Evolutionary conservation across 2,113 vertebrate genomes (phyloP).

Genomic region (Rhinoptilus africanus): DNA sequence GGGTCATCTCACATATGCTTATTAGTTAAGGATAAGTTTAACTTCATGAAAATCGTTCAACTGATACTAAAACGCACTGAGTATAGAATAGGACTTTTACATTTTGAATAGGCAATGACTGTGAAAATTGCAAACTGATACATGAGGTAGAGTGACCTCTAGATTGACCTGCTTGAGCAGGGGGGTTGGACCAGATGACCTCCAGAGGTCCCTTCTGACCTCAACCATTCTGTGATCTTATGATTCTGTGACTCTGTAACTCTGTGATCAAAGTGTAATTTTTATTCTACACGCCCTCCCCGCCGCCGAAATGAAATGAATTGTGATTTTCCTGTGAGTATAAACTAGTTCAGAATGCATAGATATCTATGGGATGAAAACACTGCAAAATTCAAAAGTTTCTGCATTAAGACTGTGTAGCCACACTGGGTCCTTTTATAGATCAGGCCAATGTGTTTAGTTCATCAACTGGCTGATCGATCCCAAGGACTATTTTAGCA

Average conservation of each 20-base stretch:
- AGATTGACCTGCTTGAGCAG: not conserved
- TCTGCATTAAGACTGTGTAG: not conserved
- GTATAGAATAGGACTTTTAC: not conserved
- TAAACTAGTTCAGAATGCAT: not conserved
- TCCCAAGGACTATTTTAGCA: not conserved
- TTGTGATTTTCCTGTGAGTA: not conserved
- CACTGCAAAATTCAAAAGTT: not conserved
- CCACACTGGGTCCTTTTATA: not conserved
- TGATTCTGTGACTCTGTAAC: not conserved
- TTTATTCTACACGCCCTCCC: not conserved
- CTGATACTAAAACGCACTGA: not conserved
- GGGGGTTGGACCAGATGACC: not conserved
- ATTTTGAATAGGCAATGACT: not conserved
- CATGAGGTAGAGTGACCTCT: not conserved
- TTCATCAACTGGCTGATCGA: not conserved
- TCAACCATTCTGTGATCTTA: not conserved
- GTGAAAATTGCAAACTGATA: not conserved
- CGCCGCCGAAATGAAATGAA: not conserved
- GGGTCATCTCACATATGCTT: not conserved
- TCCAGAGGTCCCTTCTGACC: not conserved
- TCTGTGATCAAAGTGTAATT: not conserved
- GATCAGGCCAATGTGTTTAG: not conserved
- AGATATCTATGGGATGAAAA: not conserved
- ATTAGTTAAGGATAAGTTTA: not conserved
- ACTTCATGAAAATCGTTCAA: not conserved